Evolutionary conservation across 2,113 vertebrate genomes (phyloP).

Genomic region (Sturnus vulgaris): DNA sequence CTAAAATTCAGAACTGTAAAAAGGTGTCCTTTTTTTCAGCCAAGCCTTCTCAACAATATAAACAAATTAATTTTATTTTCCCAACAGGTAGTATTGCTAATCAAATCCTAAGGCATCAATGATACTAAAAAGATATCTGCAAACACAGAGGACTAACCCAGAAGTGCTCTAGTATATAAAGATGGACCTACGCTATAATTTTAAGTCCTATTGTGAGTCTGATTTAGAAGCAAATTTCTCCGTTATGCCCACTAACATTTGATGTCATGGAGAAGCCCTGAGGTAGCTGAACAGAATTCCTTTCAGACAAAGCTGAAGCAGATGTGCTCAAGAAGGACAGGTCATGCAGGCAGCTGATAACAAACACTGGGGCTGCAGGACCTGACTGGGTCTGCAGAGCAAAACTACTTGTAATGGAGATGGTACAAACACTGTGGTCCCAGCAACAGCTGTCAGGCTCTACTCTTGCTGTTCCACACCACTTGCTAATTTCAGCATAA

Average conservation of each 20-base stretch:
- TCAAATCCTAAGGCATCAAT: background rate
- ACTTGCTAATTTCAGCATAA: background rate
- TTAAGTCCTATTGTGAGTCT: background rate
- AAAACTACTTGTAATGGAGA: background rate
- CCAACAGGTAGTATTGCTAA: background rate
- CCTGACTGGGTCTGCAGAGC: background rate
- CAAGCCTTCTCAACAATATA: background rate
- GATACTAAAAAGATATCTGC: background rate
- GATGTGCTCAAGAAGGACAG: background rate
- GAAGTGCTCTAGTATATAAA: background rate
- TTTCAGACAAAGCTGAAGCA: background rate
- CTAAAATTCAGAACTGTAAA: background rate
- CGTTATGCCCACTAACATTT: background rate
- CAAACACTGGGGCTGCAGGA: rapidly evolving
- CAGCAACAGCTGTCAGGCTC: background rate
- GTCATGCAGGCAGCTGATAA: background rate
- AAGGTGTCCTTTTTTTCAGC: background rate
- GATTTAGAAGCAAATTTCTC: background rate
- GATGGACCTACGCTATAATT: background rate
- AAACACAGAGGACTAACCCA: background rate
- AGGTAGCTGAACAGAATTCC: background rate
- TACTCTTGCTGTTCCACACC: background rate
- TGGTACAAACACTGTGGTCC: background rate
- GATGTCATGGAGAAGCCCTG: rapidly evolving
- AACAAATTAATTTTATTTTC: background rate